phyloP scores from a whole-genome alignment of 2,113 vertebrate genomes.

The Naja naja region DNA sequence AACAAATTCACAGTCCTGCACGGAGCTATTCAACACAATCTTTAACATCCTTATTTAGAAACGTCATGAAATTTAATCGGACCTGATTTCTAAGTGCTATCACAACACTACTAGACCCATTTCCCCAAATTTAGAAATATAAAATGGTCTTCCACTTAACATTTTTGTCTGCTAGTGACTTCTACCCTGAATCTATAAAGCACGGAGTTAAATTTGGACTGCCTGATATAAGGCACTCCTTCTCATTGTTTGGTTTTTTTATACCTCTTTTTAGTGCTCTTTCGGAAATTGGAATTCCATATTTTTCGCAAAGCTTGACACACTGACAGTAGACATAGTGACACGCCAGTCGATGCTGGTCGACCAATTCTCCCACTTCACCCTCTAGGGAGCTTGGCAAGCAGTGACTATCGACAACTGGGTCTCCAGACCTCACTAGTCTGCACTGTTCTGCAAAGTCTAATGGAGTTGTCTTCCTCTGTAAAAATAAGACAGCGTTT shows the following conservation, averaged over 20 bases:
- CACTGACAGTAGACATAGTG: conserved; percentile 57
- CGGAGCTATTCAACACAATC: not conserved
- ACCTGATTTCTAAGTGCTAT: not conserved
- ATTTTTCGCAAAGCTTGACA: conserved; percentile 42
- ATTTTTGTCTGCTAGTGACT: not conserved
- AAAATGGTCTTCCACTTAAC: not conserved
- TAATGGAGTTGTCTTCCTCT: conserved; percentile 41
- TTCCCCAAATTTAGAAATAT: not conserved
- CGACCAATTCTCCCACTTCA: conserved; percentile 28
- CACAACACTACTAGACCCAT: not conserved
- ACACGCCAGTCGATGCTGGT: not conserved
- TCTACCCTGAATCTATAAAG: not conserved
- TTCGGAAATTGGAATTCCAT: conserved; percentile 40
- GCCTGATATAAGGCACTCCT: not conserved
- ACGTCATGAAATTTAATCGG: not conserved
- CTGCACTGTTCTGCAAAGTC: conserved; percentile 45
- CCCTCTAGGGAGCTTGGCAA: conserved; percentile 39
- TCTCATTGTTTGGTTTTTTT: not conserved
- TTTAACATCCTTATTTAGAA: not conserved
- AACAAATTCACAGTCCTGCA: too few species aligned
- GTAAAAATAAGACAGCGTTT: not conserved
- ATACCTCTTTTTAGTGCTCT: conserved; percentile 56
- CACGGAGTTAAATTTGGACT: not conserved
- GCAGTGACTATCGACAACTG: conserved; percentile 45
- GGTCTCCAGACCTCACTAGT: conserved; percentile 41